A percentile compares a stretch with the other conserved stretches of the same genome.
Evolutionary conservation across 37 sponge, comb jelly and placozoan genomes (phyloP).

Genomic region (Mnemiopsis leidyi): DNA sequence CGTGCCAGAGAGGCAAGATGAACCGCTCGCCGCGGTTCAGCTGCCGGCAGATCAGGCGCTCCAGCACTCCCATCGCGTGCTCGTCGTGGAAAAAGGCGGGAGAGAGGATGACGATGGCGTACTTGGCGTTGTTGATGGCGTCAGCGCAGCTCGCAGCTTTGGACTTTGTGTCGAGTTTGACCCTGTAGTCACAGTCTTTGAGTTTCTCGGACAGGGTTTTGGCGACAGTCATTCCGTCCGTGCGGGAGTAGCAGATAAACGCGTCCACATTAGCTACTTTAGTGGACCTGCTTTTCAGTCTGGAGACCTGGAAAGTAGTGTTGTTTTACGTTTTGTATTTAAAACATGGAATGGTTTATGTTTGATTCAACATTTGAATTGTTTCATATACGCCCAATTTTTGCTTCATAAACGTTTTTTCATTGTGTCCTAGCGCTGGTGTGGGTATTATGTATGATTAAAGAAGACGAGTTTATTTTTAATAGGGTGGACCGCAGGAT

Average conservation of each 20-base stretch:
- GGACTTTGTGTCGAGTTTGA: slow-evolving; percentile 35
- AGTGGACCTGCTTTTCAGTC: slow-evolving; percentile 15
- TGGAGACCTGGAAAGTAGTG: background rate
- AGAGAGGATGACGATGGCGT: slow-evolving; percentile 63
- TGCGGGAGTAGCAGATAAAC: slow-evolving; percentile 7
- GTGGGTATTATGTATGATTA: too few relatives aligned
- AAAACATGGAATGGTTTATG: too few relatives aligned
- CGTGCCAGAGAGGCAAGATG: slow-evolving; percentile 62
- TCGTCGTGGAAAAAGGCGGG: slow-evolving; percentile 53
- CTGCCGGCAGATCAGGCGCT: slow-evolving; percentile 58
- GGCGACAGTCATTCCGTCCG: slow-evolving; percentile 40
- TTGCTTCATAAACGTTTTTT: too few relatives aligned
- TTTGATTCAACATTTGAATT: too few relatives aligned
- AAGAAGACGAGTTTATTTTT: too few relatives aligned
- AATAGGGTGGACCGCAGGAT: too few relatives aligned
- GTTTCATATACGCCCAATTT: too few relatives aligned
- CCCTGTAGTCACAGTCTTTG: slow-evolving; percentile 40
- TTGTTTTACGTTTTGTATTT: too few relatives aligned
- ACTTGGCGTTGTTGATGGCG: slow-evolving; percentile 38
- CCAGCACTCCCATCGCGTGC: slow-evolving; percentile 45
- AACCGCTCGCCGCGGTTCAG: slow-evolving; percentile 42
- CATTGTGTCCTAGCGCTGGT: too few relatives aligned
- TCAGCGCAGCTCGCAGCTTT: background rate
- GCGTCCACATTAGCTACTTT: slow-evolving; percentile 46
- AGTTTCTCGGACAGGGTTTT: slow-evolving; percentile 45